Base-by-base conservation (phyloP, 2,888 invertebrate genomes). In the Heliconius charithonia region DNA sequence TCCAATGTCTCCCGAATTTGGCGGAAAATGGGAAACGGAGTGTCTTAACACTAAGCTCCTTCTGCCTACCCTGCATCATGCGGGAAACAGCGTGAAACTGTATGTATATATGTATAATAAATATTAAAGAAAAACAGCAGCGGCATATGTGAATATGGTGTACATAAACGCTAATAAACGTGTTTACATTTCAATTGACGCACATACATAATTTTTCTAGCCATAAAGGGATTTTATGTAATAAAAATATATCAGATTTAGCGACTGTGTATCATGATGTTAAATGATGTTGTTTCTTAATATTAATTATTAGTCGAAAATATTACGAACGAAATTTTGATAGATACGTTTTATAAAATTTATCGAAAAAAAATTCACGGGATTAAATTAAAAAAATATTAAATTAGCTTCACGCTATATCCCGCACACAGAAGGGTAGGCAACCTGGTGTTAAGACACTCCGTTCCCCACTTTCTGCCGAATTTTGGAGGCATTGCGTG, bases 161-260 rank as follows among this genome's bases (percentile, higher is more conserved):
- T n/a, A 72, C n/a, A 56, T n/a, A 56, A 71, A 56, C 71, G 27
- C n/a, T 41, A 71, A 29, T 72, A 32, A 72, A 56, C 27, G 13
- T 72, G 71, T 72, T 72, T 72, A 72, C 56, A 13, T 56, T 25
- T 4, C n/a, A 27, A 71, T 51, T 71, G 71, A 71, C 71, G 71
- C 71, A 71, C 22, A 72, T 72, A 56, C 29, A 32, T 29, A 32
- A 25, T 22, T 41, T 67, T 41, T 67, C 25, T 67, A 67, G 41
- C 25, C n/a, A 67, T 41, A 67, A 67, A 67, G 29, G 37, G 67
- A 12, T 67, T 67, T 67, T 37, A 67, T 41, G 7, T 41, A 67
- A 41, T 67, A 67, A 41, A 67, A 67, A 41, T 41, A 41, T 41
- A 4, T 16, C 45, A 67, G 67, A n/a, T 37, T n/a, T 67, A 67